Base-by-base conservation (phyloP, 2,113 vertebrate species). In the Tetraodon nigroviridis region DNA sequence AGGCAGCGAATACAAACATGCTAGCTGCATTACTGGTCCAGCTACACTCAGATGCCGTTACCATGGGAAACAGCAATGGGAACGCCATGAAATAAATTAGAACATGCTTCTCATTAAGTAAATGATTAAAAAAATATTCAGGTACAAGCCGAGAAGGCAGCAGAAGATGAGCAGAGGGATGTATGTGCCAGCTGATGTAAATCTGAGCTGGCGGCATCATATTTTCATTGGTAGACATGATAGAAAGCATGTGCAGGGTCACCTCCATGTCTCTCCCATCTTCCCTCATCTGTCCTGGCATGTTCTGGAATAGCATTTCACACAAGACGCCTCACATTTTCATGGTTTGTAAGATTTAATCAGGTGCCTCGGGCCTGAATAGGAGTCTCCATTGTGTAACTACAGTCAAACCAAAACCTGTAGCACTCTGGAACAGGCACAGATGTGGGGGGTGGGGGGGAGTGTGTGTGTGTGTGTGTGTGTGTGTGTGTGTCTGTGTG, bases 301-400 rank as follows among this genome's bases (percentile, higher is more conserved):
- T 72, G 79, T 81, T 71, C 47, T 75, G 61, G 46, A 58, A 69
- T 40, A 67, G 67, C 1, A 11, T 62, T 63, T 76, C 72, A 78
- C 75, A 50, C 17, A 51, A 68, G 67, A 75, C 57, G 51, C 62
- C 55, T 5, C 8, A 46, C 75, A 49, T 82, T 82, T 76, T 73
- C 78, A 68, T 79, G 74, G 67, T 73, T 70, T 79, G 62, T 78
- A 80, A 64, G 63, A 76, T 84, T 85, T 85, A 88, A 88, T 86
- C 82, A 84, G 67, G 73, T 71, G 76, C 74, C 77, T 75, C 75
- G 52, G 50, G 82, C 80, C 73, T 80, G 76, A 71, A 74, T 81
- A 77, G 46, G 61, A 78, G 68, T 71, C 66, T 83, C 72, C 5
- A 61, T 75, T 84, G 67, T 79, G 62, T 71, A 78, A 82, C 81